A percentile compares a stretch with the other conserved stretches of the same genome.
Conservation (phyloP, 1,140 invertebrate genomes). For the Probaryconus sp. region DNA sequence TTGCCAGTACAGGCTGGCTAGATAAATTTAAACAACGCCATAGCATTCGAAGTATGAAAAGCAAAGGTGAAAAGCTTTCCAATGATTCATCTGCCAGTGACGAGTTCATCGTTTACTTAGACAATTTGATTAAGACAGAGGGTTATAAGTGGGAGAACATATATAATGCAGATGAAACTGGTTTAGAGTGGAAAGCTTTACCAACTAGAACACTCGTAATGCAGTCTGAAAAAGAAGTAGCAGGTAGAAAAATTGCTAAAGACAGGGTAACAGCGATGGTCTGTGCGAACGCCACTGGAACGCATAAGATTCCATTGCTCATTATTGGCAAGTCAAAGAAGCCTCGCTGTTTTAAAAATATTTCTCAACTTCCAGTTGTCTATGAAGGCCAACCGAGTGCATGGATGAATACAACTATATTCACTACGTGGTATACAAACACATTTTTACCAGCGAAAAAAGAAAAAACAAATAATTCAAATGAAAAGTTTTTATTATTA, state of each 20-base stretch:
- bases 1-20: slow-evolving; percentile 60
- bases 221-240: slow-evolving; percentile 2
- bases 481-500: slow-evolving; percentile 72
- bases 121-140: slow-evolving; percentile 3
- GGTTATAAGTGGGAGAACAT: slow-evolving; percentile 27
- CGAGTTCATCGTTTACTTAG: slow-evolving; percentile 20
- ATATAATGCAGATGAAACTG: slow-evolving; percentile 37
- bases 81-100: slow-evolving; percentile 12
- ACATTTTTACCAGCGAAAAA: slow-evolving; percentile 65
- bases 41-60: slow-evolving; percentile 29
- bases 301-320: slow-evolving; percentile 7
- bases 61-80: slow-evolving; percentile 42
- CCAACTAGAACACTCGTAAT: slow-evolving; percentile 49
- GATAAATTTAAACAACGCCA: slow-evolving; percentile 47
- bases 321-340: slow-evolving; percentile 13
- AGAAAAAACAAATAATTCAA: slow-evolving; percentile 58
- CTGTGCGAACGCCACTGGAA: slow-evolving; percentile 26
- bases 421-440: slow-evolving; percentile 64
- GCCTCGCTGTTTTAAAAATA: slow-evolving; percentile 39
- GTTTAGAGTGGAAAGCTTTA: slow-evolving; percentile 52
- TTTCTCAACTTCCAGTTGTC: slow-evolving; percentile 46
- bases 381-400: slow-evolving; percentile 49
- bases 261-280: slow-evolving; percentile 17
- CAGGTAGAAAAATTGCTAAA: slow-evolving; percentile 15
- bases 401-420: slow-evolving; percentile 61